These are phyloP conservation scores for Pecten maximus DNA, from an alignment of 2,888 invertebrate genomes.

Conservation along the genomic window DNA sequence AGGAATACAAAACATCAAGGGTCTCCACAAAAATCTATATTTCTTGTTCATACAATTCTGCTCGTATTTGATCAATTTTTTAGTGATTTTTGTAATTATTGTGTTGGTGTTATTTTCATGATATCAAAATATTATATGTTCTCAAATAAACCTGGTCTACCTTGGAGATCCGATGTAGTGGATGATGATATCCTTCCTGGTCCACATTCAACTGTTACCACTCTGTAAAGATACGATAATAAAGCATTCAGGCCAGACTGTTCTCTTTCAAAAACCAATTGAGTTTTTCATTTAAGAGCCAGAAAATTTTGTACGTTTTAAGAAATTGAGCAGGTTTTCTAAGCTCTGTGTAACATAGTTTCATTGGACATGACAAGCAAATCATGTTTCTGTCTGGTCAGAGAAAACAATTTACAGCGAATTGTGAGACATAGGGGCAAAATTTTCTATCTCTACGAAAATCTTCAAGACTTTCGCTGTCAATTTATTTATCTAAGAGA, in stretches of 20 bases:
- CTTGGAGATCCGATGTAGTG: too few species aligned
- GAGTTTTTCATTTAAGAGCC: neutral
- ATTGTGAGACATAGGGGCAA: neutral
- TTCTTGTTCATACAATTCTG: too few species aligned
- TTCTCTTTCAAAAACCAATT: neutral
- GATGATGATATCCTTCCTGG: neutral
- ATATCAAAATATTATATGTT: too few species aligned
- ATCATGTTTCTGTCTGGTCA: neutral
- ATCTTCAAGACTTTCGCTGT: neutral
- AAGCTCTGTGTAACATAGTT: neutral
- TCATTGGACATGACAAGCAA: neutral
- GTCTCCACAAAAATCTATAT: too few species aligned
- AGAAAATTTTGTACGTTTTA: neutral
- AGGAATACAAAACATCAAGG: too few species aligned
- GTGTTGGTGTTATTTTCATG: too few species aligned
- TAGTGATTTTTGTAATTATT: too few species aligned
- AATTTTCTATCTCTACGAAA: neutral
- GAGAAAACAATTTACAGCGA: too few species aligned
- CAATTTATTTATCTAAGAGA: neutral
- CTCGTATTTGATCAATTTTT: too few species aligned
- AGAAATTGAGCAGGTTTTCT: slow-evolving; percentile 7
- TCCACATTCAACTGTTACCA: neutral
- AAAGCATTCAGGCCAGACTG: neutral
- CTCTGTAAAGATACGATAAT: neutral
- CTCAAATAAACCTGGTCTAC: too few species aligned